Conservation (phyloP, 1,140 invertebrate genomes). For the Plutomurus gul region DNA sequence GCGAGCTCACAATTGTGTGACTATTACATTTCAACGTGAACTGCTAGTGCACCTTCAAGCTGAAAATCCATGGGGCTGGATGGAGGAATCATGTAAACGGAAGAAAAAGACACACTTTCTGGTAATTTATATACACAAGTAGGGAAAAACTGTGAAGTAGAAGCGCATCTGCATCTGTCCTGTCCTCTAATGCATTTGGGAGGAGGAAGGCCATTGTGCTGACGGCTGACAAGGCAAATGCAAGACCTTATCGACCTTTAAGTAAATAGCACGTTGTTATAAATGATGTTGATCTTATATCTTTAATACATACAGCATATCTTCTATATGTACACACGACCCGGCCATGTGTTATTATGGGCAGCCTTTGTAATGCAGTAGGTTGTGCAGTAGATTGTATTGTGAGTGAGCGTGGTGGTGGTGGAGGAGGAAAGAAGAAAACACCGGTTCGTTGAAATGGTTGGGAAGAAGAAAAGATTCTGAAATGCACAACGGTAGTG, state of each 20-base stretch:
- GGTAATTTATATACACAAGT: not conserved
- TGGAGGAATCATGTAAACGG: not conserved
- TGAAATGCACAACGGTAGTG: not conserved
- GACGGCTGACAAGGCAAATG: not conserved
- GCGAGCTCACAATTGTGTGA: not conserved
- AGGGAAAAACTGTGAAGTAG: not conserved
- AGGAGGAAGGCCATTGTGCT: not conserved
- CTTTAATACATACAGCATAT: too few species aligned
- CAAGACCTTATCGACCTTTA: slow-evolving; percentile 1
- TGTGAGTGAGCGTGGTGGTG: too few species aligned
- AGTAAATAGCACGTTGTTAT: too few species aligned
- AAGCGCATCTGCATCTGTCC: slow-evolving; percentile 22
- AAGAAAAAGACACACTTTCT: not conserved
- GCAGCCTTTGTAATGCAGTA: too few species aligned
- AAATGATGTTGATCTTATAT: too few species aligned
- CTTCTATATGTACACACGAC: too few species aligned
- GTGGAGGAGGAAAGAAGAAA: too few species aligned
- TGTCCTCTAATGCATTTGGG: slow-evolving; percentile 12
- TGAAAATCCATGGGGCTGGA: not conserved
- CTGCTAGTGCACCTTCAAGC: too few species aligned
- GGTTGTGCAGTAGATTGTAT: too few species aligned
- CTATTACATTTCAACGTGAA: too few species aligned
- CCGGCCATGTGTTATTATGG: too few species aligned
- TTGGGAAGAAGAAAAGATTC: not conserved
- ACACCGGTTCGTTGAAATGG: too few species aligned